Conservation (phyloP, 1,140 invertebrate species). For the Paraescarpia echinospica region DNA sequence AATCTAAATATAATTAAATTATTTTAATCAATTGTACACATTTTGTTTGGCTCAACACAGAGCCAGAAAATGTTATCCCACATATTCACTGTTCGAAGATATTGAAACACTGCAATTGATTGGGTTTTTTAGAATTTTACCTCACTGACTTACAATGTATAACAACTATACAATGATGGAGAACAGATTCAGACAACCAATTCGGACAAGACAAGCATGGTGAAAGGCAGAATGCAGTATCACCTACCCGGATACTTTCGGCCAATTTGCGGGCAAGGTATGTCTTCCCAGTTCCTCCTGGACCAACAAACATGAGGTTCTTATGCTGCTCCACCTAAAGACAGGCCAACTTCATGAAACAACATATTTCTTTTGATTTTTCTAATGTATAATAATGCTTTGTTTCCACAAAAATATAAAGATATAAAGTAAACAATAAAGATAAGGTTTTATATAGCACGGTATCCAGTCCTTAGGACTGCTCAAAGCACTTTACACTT, state of each 20-base stretch:
- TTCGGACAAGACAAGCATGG: background rate
- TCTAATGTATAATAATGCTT: background rate
- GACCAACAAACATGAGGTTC: slow-evolving; percentile 27
- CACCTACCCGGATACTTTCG: slow-evolving; percentile 45
- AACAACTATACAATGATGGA: background rate
- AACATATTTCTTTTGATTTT: too few species aligned
- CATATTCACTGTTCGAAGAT: too few species aligned
- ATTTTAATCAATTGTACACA: background rate
- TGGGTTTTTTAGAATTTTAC: background rate
- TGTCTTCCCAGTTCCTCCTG: slow-evolving; percentile 27
- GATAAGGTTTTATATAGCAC: too few species aligned
- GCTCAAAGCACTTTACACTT: too few species aligned
- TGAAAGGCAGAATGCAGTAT: background rate
- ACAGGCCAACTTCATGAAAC: background rate
- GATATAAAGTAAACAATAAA: too few species aligned
- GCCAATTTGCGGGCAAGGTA: slow-evolving; percentile 25
- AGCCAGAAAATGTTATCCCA: background rate
- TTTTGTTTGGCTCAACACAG: background rate
- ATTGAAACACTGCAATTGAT: background rate
- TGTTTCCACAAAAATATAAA: too few species aligned
- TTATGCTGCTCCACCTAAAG: slow-evolving; percentile 44
- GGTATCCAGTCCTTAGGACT: too few species aligned
- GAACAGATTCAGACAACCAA: background rate
- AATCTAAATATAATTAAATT: too few species aligned
- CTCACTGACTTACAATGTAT: background rate